Evolutionary conservation across 2,888 invertebrate species (phyloP).

Genomic region (Lottia scabra): DNA sequence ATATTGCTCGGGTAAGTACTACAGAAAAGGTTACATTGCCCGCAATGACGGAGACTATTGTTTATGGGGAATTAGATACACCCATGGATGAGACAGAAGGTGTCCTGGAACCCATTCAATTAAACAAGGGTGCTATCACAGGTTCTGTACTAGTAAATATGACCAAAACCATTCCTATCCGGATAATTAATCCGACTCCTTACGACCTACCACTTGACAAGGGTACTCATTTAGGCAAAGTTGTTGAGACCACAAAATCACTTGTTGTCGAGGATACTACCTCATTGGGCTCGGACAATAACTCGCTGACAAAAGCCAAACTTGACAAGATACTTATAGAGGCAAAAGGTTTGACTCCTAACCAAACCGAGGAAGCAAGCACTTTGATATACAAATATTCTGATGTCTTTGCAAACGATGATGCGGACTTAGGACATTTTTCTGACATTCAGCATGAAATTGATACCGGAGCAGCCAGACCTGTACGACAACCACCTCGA

Average conservation of each 20-base stretch:
- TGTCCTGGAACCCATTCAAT: not conserved
- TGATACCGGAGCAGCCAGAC: constrained; percentile 21
- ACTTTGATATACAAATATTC: constrained; percentile 17
- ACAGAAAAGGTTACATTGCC: not conserved
- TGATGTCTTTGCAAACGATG: constrained; percentile 28
- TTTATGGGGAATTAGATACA: not conserved
- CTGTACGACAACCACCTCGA: constrained; percentile 30
- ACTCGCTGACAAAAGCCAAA: not conserved
- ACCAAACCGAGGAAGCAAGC: constrained; percentile 11
- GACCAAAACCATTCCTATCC: not conserved
- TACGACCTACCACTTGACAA: not conserved
- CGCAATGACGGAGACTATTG: not conserved
- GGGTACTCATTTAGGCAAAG: not conserved
- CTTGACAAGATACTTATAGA: not conserved
- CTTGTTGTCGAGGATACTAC: not conserved
- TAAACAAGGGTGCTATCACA: not conserved
- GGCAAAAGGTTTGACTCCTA: not conserved
- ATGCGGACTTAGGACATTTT: constrained; percentile 24
- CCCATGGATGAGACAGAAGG: not conserved
- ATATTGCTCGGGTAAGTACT: not conserved
- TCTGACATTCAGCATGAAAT: constrained; percentile 24
- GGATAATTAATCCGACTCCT: not conserved
- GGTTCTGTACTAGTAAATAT: not conserved
- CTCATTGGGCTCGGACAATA: not conserved
- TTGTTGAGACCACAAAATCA: not conserved